Conservation (phyloP, 92 coral and sea anemone species). For the Phymanthus crucifer region DNA sequence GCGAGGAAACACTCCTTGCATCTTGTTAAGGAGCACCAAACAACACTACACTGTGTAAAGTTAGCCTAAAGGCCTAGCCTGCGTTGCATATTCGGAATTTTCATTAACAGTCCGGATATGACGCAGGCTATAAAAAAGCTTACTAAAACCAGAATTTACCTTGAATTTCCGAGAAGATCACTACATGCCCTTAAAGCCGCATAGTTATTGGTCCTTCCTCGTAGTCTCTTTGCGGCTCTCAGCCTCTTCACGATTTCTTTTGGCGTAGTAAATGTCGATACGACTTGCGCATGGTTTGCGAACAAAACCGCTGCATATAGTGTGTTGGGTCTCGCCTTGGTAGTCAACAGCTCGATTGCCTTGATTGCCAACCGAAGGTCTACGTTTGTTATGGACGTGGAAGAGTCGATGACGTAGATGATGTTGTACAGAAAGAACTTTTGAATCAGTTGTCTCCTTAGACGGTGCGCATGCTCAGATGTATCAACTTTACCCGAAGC, state of each 20-base stretch:
- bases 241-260: conserved; percentile 7
- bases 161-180: conserved; percentile 5
- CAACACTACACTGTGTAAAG: no score
- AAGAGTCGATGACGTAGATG: conserved; percentile 39
- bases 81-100: no score
- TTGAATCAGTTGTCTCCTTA: not conserved
- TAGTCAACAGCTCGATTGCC: conserved; percentile 23
- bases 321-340: conserved; percentile 26
- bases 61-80: no score
- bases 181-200: conserved; percentile 33
- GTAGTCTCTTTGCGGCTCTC: conserved; percentile 4
- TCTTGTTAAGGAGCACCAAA: no score
- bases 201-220: conserved; percentile 33
- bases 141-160: not conserved
- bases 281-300: conserved; percentile 20
- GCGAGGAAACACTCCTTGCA: no score
- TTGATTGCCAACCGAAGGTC: conserved; percentile 28
- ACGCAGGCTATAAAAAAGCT: no score
- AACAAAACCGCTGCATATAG: conserved; percentile 30
- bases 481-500: not conserved
- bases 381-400: conserved; percentile 17
- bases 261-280: conserved; percentile 28
- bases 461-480: conserved; percentile 4
- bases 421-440: conserved; percentile 21
- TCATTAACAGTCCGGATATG: no score